Conservation (phyloP, 1,140 invertebrate species). For the Drosophila varians region DNA sequence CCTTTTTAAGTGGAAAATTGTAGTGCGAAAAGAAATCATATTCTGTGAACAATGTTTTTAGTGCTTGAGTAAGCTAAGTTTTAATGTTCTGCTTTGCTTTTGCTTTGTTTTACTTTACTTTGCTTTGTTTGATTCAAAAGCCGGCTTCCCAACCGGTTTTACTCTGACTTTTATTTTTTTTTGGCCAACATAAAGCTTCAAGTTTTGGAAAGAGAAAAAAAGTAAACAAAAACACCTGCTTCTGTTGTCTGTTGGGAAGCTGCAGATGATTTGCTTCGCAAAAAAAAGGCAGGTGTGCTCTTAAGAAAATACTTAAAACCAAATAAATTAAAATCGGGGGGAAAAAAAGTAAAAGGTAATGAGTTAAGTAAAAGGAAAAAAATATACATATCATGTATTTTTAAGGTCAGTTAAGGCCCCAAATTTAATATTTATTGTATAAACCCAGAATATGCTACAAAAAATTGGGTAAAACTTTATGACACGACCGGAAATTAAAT, state of each 20-base stretch:
- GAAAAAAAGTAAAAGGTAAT: background rate
- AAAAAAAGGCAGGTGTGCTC: conserved; percentile 22
- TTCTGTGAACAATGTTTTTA: conserved; percentile 14
- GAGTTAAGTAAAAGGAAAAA: background rate
- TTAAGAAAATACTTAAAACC: background rate
- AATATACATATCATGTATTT: too few relatives aligned
- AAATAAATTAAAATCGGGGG: background rate
- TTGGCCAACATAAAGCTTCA: conserved; percentile 4
- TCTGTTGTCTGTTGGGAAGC: conserved; percentile 7
- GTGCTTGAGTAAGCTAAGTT: conserved; percentile 35
- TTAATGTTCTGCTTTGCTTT: conserved; percentile 5
- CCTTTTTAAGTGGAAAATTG: conserved; percentile 57
- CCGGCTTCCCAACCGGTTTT: conserved; percentile 43
- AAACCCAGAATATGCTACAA: background rate
- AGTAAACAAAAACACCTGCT: conserved; percentile 47
- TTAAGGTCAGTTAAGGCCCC: too few relatives aligned
- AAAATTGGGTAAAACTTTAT: background rate
- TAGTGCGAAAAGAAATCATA: conserved; percentile 25
- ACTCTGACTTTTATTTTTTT: conserved; percentile 14
- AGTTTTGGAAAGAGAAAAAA: conserved; percentile 24
- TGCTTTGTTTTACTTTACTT: conserved; percentile 25
- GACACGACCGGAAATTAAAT: background rate
- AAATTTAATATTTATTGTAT: too few relatives aligned
- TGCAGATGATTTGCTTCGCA: conserved; percentile 10
- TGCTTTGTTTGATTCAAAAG: conserved; percentile 29